These are phyloP conservation scores for Drosophila mercatorum DNA, from an alignment of 2,888 invertebrate genomes.

Conservation along the genomic window DNA sequence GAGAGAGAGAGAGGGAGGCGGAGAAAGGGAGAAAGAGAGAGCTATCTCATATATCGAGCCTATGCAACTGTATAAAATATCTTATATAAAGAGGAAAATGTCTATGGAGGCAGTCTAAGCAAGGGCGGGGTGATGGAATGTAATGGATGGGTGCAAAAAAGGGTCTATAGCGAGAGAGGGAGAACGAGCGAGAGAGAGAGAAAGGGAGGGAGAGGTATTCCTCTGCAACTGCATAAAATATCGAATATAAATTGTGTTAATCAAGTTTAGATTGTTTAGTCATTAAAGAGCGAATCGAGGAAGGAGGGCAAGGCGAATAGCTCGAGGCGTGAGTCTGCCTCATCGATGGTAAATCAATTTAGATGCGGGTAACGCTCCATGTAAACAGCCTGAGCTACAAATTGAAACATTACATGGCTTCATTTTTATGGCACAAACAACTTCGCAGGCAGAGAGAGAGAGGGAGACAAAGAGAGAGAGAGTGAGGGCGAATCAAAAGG, in stretches of 20 bases:
- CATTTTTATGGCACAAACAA: conserved; percentile 44
- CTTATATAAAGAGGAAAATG: no score
- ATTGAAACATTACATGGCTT: conserved; percentile 66
- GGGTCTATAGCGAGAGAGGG: not conserved
- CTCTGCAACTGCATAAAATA: not conserved
- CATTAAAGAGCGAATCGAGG: not conserved
- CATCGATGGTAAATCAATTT: conserved; percentile 56
- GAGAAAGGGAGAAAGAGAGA: no score
- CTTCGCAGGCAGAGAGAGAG: conserved; percentile 4
- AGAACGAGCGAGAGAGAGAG: no score
- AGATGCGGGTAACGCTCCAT: conserved; percentile 32
- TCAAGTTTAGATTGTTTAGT: conserved; percentile 26
- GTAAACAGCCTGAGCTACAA: conserved; percentile 41
- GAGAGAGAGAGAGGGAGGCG: no score
- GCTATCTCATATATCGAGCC: no score
- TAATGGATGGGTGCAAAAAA: not conserved
- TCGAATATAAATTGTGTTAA: conserved; percentile 24
- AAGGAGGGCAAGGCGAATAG: not conserved
- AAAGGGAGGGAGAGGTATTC: not conserved
- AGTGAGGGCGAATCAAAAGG: not conserved
- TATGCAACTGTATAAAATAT: no score
- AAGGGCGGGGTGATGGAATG: not conserved
- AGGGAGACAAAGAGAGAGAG: no score
- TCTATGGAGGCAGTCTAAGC: no score
- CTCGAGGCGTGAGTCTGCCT: not conserved